A percentile compares a stretch with the other conserved stretches of the same genome.
phyloP scores from a whole-genome alignment of 2,888 invertebrate genomes.

The Dicyrtoma fusca region DNA sequence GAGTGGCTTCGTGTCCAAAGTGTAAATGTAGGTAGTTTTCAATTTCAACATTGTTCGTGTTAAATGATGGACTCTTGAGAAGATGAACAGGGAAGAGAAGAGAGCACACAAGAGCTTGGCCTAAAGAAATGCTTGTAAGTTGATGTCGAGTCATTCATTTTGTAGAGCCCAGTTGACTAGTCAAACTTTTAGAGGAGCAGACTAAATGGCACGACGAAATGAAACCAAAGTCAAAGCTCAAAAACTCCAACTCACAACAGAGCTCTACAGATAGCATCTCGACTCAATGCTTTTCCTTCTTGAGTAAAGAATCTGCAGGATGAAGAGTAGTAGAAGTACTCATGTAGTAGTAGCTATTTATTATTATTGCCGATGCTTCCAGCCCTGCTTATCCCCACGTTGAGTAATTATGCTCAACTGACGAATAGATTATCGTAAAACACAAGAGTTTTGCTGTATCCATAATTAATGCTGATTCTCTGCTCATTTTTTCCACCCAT shows the following conservation, averaged over 20 bases:
- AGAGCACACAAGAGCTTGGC: too few species aligned
- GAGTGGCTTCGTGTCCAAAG: too few species aligned
- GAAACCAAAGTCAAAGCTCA: not conserved
- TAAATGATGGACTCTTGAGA: too few species aligned
- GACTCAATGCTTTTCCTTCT: too few species aligned
- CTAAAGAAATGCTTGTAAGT: too few species aligned
- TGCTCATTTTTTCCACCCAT: not conserved
- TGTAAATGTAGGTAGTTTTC: too few species aligned
- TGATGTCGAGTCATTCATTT: too few species aligned
- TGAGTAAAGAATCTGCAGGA: not conserved
- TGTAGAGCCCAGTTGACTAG: too few species aligned
- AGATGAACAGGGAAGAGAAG: too few species aligned
- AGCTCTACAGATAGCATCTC: too few species aligned
- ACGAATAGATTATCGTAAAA: constrained; percentile 2
- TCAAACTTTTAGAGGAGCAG: not conserved
- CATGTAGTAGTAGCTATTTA: not conserved
- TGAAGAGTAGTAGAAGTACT: not conserved
- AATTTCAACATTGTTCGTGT: too few species aligned
- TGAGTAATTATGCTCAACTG: not conserved
- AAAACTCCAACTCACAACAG: too few species aligned
- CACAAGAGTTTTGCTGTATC: constrained; percentile 9
- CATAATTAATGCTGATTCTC: constrained; percentile 10
- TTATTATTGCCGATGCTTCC: not conserved
- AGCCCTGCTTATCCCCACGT: not conserved
- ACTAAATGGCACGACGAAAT: not conserved